These are phyloP conservation scores for Ceyx cyanopectus DNA, from an alignment of 2,113 vertebrate genomes.

Conservation along the genomic window DNA sequence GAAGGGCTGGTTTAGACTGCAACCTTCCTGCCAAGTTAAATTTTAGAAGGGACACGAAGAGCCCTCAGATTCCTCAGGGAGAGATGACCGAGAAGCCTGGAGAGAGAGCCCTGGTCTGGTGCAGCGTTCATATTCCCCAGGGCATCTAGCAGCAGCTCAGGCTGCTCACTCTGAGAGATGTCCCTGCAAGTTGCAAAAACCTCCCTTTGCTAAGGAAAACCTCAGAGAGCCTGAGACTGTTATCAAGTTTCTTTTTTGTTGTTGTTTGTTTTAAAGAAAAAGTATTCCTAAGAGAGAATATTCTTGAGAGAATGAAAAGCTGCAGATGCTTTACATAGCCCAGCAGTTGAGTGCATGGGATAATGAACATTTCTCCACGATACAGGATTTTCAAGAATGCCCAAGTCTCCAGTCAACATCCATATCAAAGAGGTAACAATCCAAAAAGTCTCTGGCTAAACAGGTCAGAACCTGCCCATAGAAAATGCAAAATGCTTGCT, in stretches of 20 bases:
- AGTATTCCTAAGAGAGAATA: not conserved
- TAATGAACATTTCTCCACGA: slow-evolving; percentile 17
- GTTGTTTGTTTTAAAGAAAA: not conserved
- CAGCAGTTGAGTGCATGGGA: not conserved
- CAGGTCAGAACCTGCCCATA: slow-evolving; percentile 46
- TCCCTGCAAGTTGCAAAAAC: not conserved
- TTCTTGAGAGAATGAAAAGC: not conserved
- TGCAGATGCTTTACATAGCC: slow-evolving; percentile 26
- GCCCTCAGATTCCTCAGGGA: not conserved
- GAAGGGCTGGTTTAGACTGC: not conserved
- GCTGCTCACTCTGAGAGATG: not conserved
- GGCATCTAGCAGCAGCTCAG: not conserved
- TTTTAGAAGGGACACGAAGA: not conserved
- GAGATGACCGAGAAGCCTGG: not conserved
- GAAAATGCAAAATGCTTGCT: slow-evolving; percentile 21
- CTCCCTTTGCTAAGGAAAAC: not conserved
- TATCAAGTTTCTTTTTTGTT: not conserved
- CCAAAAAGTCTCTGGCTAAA: slow-evolving; percentile 13
- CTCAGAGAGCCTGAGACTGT: not conserved
- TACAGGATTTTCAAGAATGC: slow-evolving; percentile 68
- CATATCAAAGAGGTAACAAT: slow-evolving; percentile 44
- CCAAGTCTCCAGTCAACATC: slow-evolving; percentile 39
- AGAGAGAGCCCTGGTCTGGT: not conserved
- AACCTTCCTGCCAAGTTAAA: slow-evolving; percentile 9
- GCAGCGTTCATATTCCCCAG: rapidly evolving